These are phyloP conservation scores for Rhabdornis inornatus DNA, from an alignment of 2,113 vertebrate species.

Conservation along the genomic window DNA sequence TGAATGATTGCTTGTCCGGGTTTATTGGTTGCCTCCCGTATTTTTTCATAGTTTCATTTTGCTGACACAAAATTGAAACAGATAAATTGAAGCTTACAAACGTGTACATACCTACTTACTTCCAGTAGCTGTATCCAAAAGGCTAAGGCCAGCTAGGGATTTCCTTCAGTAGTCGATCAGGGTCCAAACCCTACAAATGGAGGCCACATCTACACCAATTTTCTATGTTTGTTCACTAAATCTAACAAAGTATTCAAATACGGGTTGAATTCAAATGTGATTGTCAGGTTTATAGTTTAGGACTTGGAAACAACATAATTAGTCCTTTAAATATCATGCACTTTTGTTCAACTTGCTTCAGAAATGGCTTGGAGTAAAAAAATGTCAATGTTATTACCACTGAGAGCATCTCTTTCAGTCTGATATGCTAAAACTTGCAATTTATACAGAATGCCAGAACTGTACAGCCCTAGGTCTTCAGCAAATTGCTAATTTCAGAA, in stretches of 20 bases:
- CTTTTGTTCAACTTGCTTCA: not conserved
- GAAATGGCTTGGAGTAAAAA: not conserved
- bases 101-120: accelerated
- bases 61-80: not conserved
- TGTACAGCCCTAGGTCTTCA: not conserved
- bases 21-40: not conserved
- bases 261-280: not conserved
- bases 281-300: not conserved
- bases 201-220: not conserved
- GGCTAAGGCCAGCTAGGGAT: not conserved
- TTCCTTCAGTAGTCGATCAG: not conserved
- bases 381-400: not conserved
- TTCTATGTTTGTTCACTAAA: not conserved
- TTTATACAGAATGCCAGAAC: not conserved
- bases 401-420: not conserved
- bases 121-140: not conserved
- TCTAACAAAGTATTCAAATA: not conserved
- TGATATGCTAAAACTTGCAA: not conserved
- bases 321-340: not conserved
- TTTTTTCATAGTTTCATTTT: not conserved
- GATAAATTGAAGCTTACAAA: not conserved
- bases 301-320: not conserved
- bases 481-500: not conserved
- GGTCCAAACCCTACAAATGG: not conserved
- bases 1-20: not conserved